phyloP scores from a whole-genome alignment of 2,888 invertebrate genomes.

The Patella caerulea region DNA sequence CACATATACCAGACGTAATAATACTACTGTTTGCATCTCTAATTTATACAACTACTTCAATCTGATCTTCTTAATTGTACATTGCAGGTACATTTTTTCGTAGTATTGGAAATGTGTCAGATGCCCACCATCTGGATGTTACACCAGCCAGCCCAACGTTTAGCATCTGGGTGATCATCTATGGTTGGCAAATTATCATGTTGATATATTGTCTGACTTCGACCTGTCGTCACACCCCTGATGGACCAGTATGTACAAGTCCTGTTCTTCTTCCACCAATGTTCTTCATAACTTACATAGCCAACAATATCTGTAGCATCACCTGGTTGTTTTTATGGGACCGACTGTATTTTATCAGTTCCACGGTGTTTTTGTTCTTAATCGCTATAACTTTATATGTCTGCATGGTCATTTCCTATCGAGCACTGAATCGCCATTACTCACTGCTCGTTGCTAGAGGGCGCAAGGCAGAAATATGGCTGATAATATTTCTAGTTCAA shows the following conservation, averaged over 20 bases:
- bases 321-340: constrained; percentile 49
- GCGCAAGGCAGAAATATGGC: constrained; percentile 58
- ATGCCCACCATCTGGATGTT: neutral
- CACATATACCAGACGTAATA: too few species aligned
- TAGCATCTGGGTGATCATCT: constrained; percentile 61
- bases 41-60: too few species aligned
- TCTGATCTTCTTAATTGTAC: too few species aligned
- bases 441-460: constrained; percentile 43
- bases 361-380: neutral
- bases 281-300: constrained; percentile 48
- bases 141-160: constrained; percentile 65
- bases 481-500: constrained; percentile 59
- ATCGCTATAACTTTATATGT: neutral
- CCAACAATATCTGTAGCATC: constrained; percentile 53
- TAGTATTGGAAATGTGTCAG: neutral
- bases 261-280: constrained; percentile 54
- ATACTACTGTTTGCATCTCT: too few species aligned
- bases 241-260: constrained; percentile 52
- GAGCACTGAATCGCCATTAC: constrained; percentile 45
- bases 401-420: constrained; percentile 26
- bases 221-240: constrained; percentile 52
- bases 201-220: constrained; percentile 55
- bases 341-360: constrained; percentile 42
- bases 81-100: neutral
- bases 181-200: constrained; percentile 62